Evolutionary conservation across 2,113 vertebrate species (phyloP).

Genomic region (Colossoma macropomum): DNA sequence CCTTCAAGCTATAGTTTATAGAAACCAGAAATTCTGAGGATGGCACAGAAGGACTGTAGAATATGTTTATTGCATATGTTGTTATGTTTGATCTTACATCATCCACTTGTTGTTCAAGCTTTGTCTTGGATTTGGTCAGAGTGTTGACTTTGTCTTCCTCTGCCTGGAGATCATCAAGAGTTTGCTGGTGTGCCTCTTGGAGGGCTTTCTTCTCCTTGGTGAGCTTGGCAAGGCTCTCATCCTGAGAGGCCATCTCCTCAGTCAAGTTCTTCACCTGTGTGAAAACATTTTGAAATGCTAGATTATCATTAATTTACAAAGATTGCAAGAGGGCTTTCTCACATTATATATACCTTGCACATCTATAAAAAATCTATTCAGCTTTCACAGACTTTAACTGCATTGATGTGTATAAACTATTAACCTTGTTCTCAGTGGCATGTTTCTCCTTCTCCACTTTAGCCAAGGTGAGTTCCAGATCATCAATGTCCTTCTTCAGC

Average conservation of each 20-base stretch:
- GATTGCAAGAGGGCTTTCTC: no score
- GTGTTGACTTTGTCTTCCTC: conserved; percentile 23
- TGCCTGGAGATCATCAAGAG: conserved; percentile 73
- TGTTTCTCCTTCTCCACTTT: conserved; percentile 59
- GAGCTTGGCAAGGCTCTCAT: conserved; percentile 48
- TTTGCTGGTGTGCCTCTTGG: conserved; percentile 61
- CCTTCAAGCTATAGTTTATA: conserved; percentile 82
- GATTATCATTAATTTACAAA: no score
- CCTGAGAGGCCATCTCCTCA: conserved; percentile 50
- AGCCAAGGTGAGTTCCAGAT: conserved; percentile 53
- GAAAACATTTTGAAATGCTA: no score
- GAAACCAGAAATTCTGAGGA: no score
- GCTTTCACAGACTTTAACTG: no score
- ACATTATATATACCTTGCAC: no score
- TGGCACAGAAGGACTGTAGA: no score
- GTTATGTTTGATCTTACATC: conserved; percentile 16
- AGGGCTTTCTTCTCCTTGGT: conserved; percentile 61
- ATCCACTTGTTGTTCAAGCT: conserved; percentile 55
- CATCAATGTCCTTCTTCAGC: conserved; percentile 80
- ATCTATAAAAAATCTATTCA: no score
- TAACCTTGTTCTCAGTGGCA: conserved; percentile 75
- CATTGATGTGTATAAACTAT: no score
- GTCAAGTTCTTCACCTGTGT: conserved; percentile 46
- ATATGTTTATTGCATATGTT: no score
- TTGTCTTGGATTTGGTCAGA: conserved; percentile 49